These are phyloP conservation scores for Ochropleura plecta DNA, from an alignment of 2,888 invertebrate species.

Conservation along the genomic window DNA sequence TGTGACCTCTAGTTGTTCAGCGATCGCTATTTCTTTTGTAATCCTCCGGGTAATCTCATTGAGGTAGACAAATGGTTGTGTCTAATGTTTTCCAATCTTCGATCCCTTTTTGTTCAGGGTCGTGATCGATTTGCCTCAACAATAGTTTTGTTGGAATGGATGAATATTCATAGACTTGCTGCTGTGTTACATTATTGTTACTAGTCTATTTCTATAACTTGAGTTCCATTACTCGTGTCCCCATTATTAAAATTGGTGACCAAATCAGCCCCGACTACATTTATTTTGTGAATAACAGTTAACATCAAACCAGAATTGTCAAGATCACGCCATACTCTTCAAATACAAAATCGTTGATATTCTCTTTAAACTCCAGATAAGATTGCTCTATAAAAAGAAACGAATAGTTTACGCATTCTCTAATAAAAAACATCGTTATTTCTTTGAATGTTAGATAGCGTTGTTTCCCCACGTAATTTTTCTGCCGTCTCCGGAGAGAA, in stretches of 20 bases:
- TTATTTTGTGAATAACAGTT: not conserved
- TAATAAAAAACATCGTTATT: constrained; percentile 48
- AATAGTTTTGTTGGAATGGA: constrained; percentile 36
- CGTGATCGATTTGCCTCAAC: constrained; percentile 54
- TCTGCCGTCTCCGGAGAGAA: constrained; percentile 63
- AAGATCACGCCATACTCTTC: not conserved
- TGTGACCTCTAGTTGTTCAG: constrained; percentile 71
- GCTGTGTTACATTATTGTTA: constrained; percentile 21
- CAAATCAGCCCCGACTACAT: not conserved
- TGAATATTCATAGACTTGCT: constrained; percentile 34
- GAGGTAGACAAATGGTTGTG: constrained; percentile 73
- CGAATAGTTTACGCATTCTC: constrained; percentile 33
- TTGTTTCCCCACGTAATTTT: constrained; percentile 67
- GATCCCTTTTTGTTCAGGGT: constrained; percentile 57
- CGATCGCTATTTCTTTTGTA: constrained; percentile 73
- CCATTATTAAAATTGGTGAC: not conserved
- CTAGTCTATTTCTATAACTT: constrained; percentile 13
- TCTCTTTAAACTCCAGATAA: constrained; percentile 24
- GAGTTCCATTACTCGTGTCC: not conserved
- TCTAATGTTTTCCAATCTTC: constrained; percentile 73
- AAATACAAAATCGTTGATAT: constrained; percentile 13
- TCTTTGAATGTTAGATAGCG: constrained; percentile 50
- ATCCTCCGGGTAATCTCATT: constrained; percentile 77
- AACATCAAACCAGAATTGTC: constrained; percentile 2
- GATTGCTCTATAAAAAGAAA: constrained; percentile 35